phyloP scores from a whole-genome alignment of 2,888 invertebrate species.

The Drosophila leonis region DNA sequence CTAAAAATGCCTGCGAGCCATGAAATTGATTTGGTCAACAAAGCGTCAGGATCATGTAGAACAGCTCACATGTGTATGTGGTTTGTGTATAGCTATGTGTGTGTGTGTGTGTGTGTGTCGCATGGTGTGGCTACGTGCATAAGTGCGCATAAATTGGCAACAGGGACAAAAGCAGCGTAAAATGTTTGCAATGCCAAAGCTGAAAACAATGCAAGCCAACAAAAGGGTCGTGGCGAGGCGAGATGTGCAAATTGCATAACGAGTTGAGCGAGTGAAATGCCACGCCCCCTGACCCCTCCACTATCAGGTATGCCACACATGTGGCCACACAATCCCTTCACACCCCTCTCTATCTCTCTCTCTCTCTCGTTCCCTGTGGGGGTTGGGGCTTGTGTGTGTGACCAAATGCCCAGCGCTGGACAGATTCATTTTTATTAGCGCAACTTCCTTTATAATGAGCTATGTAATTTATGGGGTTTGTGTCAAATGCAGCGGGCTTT shows the following conservation, averaged over 20 bases:
- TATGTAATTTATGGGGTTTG: slow-evolving; percentile 35
- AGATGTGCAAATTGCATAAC: slow-evolving; percentile 68
- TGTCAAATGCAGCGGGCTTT: background rate
- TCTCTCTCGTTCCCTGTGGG: background rate
- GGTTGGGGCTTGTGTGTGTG: slow-evolving; percentile 6
- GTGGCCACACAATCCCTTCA: slow-evolving; percentile 37
- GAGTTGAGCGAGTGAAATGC: slow-evolving; percentile 37
- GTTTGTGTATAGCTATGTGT: slow-evolving; percentile 7
- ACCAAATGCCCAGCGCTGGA: slow-evolving; percentile 27
- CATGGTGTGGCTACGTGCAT: slow-evolving; percentile 60
- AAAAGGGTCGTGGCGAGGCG: slow-evolving; percentile 17
- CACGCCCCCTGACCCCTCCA: background rate
- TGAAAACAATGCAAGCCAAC: slow-evolving; percentile 43
- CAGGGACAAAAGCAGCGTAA: slow-evolving; percentile 37
- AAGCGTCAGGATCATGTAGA: slow-evolving; percentile 44
- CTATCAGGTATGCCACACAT: slow-evolving; percentile 46
- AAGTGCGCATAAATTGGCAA: slow-evolving; percentile 77
- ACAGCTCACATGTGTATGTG: slow-evolving; percentile 18
- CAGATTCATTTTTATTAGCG: slow-evolving; percentile 64
- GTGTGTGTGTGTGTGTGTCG: slow-evolving; percentile 7
- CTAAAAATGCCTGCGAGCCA: slow-evolving; percentile 51
- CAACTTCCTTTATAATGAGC: slow-evolving; percentile 48
- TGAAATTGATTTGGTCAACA: slow-evolving; percentile 77
- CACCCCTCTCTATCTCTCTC: background rate
- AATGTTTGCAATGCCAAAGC: slow-evolving; percentile 29